Evolutionary conservation across 2,113 vertebrate species (phyloP), one percentile per base, ranked within the genome.

Genomic region (Ahaetulla prasina): DNA sequence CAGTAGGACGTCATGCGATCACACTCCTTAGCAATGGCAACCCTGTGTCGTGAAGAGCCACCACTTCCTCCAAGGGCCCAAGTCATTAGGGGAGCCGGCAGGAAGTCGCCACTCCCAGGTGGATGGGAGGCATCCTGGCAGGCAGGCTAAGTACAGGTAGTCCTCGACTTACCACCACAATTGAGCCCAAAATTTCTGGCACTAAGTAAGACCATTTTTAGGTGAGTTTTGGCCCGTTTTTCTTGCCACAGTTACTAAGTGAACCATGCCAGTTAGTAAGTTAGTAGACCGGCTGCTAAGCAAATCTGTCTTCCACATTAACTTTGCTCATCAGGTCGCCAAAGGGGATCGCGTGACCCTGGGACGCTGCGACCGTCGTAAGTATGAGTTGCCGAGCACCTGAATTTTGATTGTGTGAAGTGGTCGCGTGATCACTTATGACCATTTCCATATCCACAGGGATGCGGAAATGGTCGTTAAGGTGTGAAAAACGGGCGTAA

Each of bases 271-370:
- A 2, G 57, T 12, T 3, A 27, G 30, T 30, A 60, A 57, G 23
- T 10, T 3, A 57, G 57, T 12, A 30, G 4, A 0, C 25, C 10
- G 9, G 60, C 4, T 3, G 4, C 2, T 63, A 63, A 12, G 4
- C n/a, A 4, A n/a, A 63, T 5, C 11, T 0, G 63, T 30, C 14
- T 35, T 35, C 30, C 63, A n/a, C 14, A 2, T n/a, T 0, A 30
- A 35, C 30, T 16, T n/a, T 2, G 1, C 4, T 68, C 5, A 7
- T 2, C 14, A 6, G 14, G 14, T 35, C 2, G 14, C 2, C 16
- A 68, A 35, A 68, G 14, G 5, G 30, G 63, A n/a, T n/a, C n/a
- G n/a, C n/a, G n/a, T n/a, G n/a, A n/a, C n/a, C n/a, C 11, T 0
- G 60, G 60, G 30, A 35, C 63, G 1, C 4, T 7, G 30, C 1